Percentiles rank a stretch among this genome's conserved stretches.
Evolutionary conservation across 2,888 invertebrate species (phyloP).

Genomic region (Andricus quercusramuli): DNA sequence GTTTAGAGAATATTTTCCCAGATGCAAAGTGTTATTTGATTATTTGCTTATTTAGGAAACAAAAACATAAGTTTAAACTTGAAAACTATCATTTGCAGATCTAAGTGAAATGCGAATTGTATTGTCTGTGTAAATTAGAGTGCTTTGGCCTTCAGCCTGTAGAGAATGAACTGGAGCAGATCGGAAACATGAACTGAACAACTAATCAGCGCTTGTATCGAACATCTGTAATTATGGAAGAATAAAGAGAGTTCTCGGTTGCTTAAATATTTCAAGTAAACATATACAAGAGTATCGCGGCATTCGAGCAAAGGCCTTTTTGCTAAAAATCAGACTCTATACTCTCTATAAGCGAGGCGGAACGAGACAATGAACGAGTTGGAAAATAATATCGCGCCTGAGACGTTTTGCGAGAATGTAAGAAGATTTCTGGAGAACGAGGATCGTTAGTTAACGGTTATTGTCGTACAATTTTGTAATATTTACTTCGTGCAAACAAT

Average conservation of each 20-base stretch:
- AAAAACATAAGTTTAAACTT: neutral
- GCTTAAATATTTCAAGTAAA: neutral
- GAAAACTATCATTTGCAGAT: neutral
- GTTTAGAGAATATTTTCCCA: neutral
- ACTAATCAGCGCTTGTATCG: neutral
- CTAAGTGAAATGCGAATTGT: neutral
- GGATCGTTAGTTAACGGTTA: slow-evolving; percentile 48
- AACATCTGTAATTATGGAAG: neutral
- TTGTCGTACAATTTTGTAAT: neutral
- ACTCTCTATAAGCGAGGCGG: slow-evolving; percentile 43
- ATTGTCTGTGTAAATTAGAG: neutral
- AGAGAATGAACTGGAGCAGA: neutral
- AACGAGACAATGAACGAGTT: slow-evolving; percentile 52
- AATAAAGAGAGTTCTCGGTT: neutral
- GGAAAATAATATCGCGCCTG: slow-evolving; percentile 50
- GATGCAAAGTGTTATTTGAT: neutral
- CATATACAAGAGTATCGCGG: neutral
- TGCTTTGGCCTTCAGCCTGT: neutral
- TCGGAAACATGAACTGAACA: neutral
- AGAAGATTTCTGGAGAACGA: slow-evolving; percentile 56
- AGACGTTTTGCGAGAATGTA: slow-evolving; percentile 48
- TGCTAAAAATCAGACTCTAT: slow-evolving; percentile 59
- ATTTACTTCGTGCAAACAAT: neutral
- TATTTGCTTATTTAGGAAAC: neutral
- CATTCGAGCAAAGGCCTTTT: slow-evolving; percentile 43